phyloP scores from a whole-genome alignment of 2,797 vertebrate species.

The Mus minutoides region DNA sequence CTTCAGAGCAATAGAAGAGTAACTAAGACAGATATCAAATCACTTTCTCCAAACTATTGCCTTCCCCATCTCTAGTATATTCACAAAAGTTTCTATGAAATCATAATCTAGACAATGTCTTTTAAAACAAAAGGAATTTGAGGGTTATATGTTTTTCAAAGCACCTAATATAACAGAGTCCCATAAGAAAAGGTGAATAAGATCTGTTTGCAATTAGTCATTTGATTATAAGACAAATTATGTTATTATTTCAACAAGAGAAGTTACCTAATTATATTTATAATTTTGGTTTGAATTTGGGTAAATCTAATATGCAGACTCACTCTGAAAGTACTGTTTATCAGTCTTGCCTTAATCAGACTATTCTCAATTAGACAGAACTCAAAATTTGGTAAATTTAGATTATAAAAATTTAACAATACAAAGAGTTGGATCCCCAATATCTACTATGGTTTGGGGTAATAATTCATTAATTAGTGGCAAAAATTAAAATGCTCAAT shows the following conservation, averaged over 20 bases:
- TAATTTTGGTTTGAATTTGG: slow-evolving; percentile 12
- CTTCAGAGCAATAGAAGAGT: neutral
- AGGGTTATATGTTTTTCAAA: neutral
- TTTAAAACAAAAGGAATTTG: slow-evolving; percentile 37
- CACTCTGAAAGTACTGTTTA: neutral
- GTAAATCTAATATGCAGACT: slow-evolving; percentile 3
- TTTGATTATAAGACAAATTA: slow-evolving; percentile 29
- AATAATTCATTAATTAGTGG: neutral
- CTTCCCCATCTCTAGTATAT: neutral
- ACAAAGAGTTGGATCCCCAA: neutral
- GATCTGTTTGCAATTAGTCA: neutral
- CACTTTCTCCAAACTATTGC: neutral
- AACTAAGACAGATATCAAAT: neutral
- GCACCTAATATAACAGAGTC: neutral
- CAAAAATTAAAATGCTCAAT: neutral
- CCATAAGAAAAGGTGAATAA: neutral
- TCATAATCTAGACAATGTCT: slow-evolving; percentile 13
- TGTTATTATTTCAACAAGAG: slow-evolving; percentile 20
- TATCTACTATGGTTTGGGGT: neutral
- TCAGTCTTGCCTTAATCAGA: neutral
- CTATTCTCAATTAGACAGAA: neutral
- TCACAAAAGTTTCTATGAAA: neutral
- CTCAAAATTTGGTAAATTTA: neutral
- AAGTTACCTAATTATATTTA: neutral
- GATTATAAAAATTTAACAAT: slow-evolving; percentile 4